Conservation (phyloP, 1,140 invertebrate species). For the Drosophila willistoni region DNA sequence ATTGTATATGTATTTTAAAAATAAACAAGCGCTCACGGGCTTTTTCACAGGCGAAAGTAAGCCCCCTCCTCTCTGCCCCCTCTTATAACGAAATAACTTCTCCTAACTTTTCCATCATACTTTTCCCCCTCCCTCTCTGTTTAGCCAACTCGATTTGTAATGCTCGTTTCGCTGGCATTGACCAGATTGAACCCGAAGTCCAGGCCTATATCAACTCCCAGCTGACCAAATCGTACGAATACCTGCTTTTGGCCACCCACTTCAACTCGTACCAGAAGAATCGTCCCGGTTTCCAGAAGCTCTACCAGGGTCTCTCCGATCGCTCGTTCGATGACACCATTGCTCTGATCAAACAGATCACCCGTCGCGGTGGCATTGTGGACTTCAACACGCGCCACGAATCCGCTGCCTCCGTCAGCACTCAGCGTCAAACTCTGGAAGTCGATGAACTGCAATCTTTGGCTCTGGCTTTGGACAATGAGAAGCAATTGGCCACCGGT, state of each 20-base stretch:
- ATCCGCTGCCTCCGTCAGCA: constrained; percentile 46
- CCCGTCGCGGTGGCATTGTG: constrained; percentile 86
- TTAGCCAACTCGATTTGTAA: constrained; percentile 84
- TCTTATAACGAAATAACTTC: background rate
- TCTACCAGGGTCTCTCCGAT: constrained; percentile 90
- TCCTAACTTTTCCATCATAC: constrained; percentile 18
- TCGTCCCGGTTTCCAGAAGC: constrained; percentile 89
- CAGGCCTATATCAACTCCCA: constrained; percentile 86
- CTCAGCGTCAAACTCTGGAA: constrained; percentile 65
- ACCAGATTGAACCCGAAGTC: constrained; percentile 84
- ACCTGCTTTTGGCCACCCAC: constrained; percentile 89
- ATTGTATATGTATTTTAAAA: constrained; percentile 62
- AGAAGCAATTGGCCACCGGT: constrained; percentile 88
- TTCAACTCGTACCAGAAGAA: constrained; percentile 91
- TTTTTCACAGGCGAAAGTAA: constrained; percentile 77
- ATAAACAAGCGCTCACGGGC: constrained; percentile 76
- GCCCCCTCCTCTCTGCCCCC: constrained; percentile 16
- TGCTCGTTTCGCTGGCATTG: constrained; percentile 87
- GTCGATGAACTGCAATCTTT: constrained; percentile 88
- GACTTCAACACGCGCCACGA: constrained; percentile 58
- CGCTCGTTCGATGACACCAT: constrained; percentile 89
- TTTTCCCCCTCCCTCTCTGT: constrained; percentile 11
- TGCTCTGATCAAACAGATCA: constrained; percentile 89
- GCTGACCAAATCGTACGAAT: constrained; percentile 88
- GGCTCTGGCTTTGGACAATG: constrained; percentile 89